Conservation (phyloP, 2,888 invertebrate species). For the Ischnura elegans region DNA sequence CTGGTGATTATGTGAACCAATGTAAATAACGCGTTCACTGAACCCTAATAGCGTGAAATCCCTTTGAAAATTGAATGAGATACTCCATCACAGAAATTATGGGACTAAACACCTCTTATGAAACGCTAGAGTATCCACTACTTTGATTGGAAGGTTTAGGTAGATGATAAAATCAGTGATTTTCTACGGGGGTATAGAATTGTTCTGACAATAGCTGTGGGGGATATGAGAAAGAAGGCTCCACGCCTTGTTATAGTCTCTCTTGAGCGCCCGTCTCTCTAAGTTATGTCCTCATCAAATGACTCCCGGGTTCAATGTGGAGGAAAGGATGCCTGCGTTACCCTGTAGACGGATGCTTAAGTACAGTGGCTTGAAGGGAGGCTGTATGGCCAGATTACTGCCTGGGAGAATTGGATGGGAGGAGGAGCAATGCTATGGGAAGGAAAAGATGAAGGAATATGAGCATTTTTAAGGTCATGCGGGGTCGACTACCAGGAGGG, state of each 20-base stretch:
- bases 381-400: background rate
- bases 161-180: background rate
- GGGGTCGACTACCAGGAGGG: background rate
- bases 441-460: slow-evolving; percentile 31
- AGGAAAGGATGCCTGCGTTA: background rate
- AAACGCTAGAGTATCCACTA: no score
- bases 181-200: background rate
- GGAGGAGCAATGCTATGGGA: background rate
- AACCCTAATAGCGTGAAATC: no score
- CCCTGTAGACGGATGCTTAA: background rate
- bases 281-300: background rate
- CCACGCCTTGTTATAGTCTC: background rate
- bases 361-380: background rate
- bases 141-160: background rate
- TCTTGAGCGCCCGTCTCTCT: background rate
- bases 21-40: no score
- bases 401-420: background rate
- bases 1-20: no score
- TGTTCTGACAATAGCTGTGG: background rate
- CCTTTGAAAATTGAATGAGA: no score
- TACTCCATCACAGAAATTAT: no score
- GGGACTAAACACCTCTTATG: no score
- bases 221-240: background rate
- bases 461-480: background rate
- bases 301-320: slow-evolving; percentile 12